Evolutionary conservation across 2,113 vertebrate genomes (phyloP).

Genomic region (Gambusia affinis): DNA sequence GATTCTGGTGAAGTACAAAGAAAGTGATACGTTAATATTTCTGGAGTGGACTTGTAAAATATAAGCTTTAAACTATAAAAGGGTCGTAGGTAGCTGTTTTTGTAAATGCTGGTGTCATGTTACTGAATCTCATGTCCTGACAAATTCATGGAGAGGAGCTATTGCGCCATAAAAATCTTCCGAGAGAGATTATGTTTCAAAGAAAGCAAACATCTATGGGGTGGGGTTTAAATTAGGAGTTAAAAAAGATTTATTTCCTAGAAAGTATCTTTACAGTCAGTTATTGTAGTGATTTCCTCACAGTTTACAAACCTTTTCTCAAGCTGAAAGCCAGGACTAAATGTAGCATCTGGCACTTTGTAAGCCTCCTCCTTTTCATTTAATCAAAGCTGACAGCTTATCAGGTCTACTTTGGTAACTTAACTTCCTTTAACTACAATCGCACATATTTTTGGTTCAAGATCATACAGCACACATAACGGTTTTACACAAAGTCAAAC

Average conservation of each 20-base stretch:
- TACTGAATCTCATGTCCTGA: not conserved
- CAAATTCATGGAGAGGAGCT: not conserved
- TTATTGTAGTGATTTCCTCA: not conserved
- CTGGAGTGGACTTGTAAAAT: not conserved
- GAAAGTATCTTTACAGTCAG: not conserved
- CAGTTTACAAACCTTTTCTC: too few relatives aligned
- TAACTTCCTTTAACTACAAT: not conserved
- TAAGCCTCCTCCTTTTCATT: not conserved
- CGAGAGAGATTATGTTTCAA: too few relatives aligned
- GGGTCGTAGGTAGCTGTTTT: not conserved
- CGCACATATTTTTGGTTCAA: not conserved
- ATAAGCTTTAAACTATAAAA: not conserved
- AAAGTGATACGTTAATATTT: not conserved
- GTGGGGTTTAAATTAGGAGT: not conserved
- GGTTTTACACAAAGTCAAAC: not conserved
- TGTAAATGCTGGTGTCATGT: not conserved
- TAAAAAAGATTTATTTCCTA: not conserved
- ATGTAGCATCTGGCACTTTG: not conserved
- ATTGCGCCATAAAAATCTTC: too few relatives aligned
- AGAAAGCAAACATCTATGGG: not conserved
- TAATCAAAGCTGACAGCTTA: not conserved
- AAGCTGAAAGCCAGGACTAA: too few relatives aligned
- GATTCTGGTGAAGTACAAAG: not conserved
- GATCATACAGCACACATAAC: not conserved
- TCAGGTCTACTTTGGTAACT: not conserved